These are phyloP conservation scores for Jordanella pulchra DNA, from an alignment of 2,797 vertebrate genomes.

Conservation along the genomic window DNA sequence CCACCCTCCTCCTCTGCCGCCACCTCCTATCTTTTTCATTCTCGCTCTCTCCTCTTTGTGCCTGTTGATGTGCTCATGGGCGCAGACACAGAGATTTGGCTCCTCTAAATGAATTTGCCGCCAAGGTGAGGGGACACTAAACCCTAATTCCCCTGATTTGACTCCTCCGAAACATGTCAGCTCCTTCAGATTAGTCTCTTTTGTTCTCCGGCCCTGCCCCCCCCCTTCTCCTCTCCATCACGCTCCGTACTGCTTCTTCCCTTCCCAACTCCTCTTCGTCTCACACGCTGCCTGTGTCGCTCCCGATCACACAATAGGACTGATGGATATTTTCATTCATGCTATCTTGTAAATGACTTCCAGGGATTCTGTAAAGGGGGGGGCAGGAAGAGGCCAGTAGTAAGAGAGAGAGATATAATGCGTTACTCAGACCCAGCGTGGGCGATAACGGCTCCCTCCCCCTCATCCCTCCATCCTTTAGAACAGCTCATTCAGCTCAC, in stretches of 20 bases:
- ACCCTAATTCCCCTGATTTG: constrained; percentile 79
- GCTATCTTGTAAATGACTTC: constrained; percentile 84
- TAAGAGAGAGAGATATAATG: constrained; percentile 69
- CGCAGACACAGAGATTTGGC: constrained; percentile 59
- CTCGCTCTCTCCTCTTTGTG: constrained; percentile 47
- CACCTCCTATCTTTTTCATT: constrained; percentile 50
- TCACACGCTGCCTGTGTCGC: constrained; percentile 46
- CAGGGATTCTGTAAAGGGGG: constrained; percentile 68
- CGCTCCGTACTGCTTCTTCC: constrained; percentile 17
- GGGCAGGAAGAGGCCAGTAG: constrained; percentile 57
- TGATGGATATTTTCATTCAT: constrained; percentile 81
- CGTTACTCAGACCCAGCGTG: constrained; percentile 67
- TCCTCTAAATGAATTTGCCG: constrained; percentile 74
- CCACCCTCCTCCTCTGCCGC: not conserved
- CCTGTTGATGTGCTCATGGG: constrained; percentile 63
- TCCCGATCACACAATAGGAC: constrained; percentile 71
- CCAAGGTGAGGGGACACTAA: constrained; percentile 77
- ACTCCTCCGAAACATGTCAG: constrained; percentile 81
- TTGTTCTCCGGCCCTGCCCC: constrained; percentile 74
- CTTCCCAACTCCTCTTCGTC: constrained; percentile 22
- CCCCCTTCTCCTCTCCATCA: constrained; percentile 23
- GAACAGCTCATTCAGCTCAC: constrained; percentile 74
- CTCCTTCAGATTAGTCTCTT: constrained; percentile 82
- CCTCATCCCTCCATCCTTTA: constrained; percentile 23
- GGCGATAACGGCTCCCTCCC: constrained; percentile 49